Evolutionary conservation across 2,113 vertebrate genomes (phyloP).

Genomic region (Oreotrochilus melanogaster): DNA sequence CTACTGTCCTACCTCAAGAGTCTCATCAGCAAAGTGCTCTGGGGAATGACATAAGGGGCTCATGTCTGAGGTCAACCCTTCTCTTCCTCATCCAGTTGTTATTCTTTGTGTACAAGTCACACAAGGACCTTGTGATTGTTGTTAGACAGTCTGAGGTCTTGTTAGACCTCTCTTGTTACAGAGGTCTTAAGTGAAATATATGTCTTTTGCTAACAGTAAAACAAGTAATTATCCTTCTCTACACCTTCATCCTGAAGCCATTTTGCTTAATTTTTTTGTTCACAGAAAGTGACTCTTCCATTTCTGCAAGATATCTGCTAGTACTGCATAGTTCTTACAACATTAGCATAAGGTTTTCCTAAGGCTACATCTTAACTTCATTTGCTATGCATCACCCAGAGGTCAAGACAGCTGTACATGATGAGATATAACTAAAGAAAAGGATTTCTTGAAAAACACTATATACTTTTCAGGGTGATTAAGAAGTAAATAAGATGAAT

Average conservation of each 20-base stretch:
- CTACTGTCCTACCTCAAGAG: neutral
- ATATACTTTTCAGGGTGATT: neutral
- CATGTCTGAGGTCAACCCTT: neutral
- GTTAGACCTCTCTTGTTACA: too few relatives aligned
- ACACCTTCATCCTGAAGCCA: neutral
- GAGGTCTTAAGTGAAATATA: neutral
- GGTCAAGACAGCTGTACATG: neutral
- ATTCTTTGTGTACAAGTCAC: neutral
- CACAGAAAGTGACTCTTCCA: neutral
- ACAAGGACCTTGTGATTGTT: fast-evolving
- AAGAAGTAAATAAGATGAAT: neutral
- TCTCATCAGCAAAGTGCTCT: neutral
- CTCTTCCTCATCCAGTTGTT: neutral
- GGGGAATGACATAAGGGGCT: neutral
- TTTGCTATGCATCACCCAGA: neutral
- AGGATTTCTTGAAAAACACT: neutral
- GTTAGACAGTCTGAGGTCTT: neutral
- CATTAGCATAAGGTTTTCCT: neutral
- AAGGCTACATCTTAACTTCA: neutral
- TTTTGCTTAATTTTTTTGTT: neutral
- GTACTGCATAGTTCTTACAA: neutral
- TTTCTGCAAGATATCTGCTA: neutral
- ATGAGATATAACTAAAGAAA: neutral
- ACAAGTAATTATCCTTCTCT: neutral
- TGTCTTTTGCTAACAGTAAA: neutral